These are phyloP conservation scores for Boleophthalmus pectinirostris DNA, from an alignment of 2,113 vertebrate genomes.

Conservation along the genomic window DNA sequence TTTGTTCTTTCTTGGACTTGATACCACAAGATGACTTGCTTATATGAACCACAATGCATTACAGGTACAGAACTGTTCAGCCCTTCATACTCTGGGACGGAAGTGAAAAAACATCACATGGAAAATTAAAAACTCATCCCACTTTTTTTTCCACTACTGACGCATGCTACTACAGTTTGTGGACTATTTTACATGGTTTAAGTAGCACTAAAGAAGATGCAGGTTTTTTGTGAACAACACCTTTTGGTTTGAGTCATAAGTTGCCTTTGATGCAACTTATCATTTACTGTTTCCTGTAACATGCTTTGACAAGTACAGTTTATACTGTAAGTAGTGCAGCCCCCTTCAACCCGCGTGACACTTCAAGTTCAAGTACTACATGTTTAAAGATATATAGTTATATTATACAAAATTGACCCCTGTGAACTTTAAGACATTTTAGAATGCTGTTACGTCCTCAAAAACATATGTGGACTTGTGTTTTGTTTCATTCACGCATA, in stretches of 20 bases:
- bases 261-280: not conserved
- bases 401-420: too few species aligned
- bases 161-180: constrained; percentile 21
- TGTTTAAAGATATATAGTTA: too few species aligned
- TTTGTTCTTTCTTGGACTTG: not conserved
- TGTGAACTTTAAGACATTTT: too few species aligned
- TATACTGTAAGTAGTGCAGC: constrained; percentile 11
- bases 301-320: constrained; percentile 19
- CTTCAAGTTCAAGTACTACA: not conserved
- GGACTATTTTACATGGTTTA: not conserved
- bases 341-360: not conserved
- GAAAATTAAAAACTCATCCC: not conserved
- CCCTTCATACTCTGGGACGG: not conserved
- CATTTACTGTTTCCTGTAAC: constrained; percentile 43
- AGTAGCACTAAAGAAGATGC: not conserved
- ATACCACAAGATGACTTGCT: too few species aligned
- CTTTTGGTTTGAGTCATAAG: not conserved
- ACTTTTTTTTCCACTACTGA: constrained; percentile 3
- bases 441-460: too few species aligned
- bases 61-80: too few species aligned
- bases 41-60: too few species aligned
- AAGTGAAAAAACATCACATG: not conserved
- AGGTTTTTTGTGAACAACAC: constrained; percentile 6
- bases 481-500: too few species aligned
- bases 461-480: too few species aligned